Percentiles rank a stretch among this genome's conserved stretches.
phyloP scores from a whole-genome alignment of 1,140 invertebrate genomes.

The Orius insidiosus region DNA sequence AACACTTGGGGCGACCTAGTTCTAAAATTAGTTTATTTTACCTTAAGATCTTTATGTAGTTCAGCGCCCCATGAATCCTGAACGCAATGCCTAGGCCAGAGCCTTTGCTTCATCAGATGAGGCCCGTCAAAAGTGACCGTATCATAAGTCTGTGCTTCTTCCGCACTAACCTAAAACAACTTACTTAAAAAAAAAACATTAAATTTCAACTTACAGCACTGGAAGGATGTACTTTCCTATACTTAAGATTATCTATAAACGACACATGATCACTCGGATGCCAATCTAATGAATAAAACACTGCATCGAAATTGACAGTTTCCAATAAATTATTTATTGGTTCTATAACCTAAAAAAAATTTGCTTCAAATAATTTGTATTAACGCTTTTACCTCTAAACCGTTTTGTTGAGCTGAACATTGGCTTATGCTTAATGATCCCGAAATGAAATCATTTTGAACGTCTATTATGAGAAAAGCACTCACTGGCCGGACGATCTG shows the following conservation, averaged over 20 bases:
- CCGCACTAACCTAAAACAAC: conserved; percentile 25
- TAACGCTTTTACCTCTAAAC: conserved; percentile 42
- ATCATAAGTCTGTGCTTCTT: conserved; percentile 70
- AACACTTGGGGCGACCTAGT: not conserved
- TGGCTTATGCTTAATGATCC: conserved; percentile 85
- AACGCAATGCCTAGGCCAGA: conserved; percentile 92
- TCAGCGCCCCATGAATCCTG: conserved; percentile 89
- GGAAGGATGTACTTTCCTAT: conserved; percentile 44
- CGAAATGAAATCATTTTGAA: conserved; percentile 95
- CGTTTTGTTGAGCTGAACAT: conserved; percentile 82
- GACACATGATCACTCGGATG: conserved; percentile 93
- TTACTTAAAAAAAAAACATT: not conserved
- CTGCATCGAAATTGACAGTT: conserved; percentile 67
- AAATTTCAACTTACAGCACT: conserved; percentile 39
- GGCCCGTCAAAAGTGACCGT: conserved; percentile 81
- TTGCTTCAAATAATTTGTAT: not conserved
- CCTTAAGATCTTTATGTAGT: conserved; percentile 78
- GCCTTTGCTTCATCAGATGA: conserved; percentile 59
- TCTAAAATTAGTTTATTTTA: conserved; percentile 24
- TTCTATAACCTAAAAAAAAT: conserved; percentile 48
- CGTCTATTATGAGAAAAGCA: conserved; percentile 88
- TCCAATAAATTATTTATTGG: conserved; percentile 82
- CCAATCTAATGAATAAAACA: conserved; percentile 96
- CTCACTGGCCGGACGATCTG: conserved; percentile 71
- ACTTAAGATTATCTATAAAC: conserved; percentile 79